phyloP scores from a whole-genome alignment of 2,113 vertebrate genomes.

The Tychaedon coryphoeus region DNA sequence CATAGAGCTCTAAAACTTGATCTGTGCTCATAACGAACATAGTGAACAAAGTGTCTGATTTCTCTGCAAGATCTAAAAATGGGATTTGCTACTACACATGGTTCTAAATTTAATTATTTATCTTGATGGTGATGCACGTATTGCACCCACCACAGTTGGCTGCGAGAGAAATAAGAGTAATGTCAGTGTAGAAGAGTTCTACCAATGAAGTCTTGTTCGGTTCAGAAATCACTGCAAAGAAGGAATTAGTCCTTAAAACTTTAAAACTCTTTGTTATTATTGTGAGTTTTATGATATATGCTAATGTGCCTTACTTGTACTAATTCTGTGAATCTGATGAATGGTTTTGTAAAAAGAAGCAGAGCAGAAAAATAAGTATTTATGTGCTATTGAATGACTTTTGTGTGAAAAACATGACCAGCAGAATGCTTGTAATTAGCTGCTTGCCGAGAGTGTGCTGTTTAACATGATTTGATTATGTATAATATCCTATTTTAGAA shows the following conservation, averaged over 20 bases:
- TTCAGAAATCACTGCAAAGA: constrained; percentile 44
- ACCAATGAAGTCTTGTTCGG: neutral
- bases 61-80: neutral
- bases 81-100: neutral
- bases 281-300: constrained; percentile 74
- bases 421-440: constrained; percentile 76
- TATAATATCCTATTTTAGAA: constrained; percentile 72
- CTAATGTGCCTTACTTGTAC: constrained; percentile 79
- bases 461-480: constrained; percentile 71
- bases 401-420: constrained; percentile 73
- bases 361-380: constrained; percentile 71
- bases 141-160: constrained; percentile 6
- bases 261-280: constrained; percentile 62
- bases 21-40: neutral
- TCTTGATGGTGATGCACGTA: neutral
- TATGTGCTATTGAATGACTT: constrained; percentile 76
- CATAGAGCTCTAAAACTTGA: neutral
- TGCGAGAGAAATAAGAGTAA: neutral
- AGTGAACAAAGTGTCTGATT: neutral
- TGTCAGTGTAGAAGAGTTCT: neutral
- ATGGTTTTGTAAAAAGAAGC: constrained; percentile 77
- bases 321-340: constrained; percentile 74
- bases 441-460: constrained; percentile 69
- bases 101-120: constrained; percentile 26
- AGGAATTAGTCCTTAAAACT: constrained; percentile 55